A percentile compares a stretch with the other conserved stretches of the same genome.
These are phyloP conservation scores for Nibea coibor DNA, from an alignment of 2,113 vertebrate genomes.

Conservation along the genomic window DNA sequence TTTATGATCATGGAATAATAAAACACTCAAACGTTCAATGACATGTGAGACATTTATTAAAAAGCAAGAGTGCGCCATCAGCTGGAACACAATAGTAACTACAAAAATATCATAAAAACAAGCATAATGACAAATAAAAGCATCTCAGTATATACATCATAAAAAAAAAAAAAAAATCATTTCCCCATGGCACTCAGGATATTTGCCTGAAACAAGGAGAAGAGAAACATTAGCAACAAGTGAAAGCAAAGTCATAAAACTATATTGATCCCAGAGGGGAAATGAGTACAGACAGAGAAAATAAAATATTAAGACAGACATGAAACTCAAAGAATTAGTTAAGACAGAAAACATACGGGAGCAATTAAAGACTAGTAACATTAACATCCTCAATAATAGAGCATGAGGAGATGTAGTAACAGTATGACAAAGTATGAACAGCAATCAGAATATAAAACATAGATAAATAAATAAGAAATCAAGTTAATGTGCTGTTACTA, in stretches of 20 bases:
- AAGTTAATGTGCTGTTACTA: no score
- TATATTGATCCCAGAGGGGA: neutral
- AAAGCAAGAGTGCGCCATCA: slow-evolving; percentile 50
- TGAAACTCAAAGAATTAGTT: neutral
- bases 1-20: slow-evolving; percentile 17
- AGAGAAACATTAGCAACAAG: neutral
- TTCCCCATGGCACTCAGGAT: slow-evolving; percentile 81
- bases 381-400: no score
- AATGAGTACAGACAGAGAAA: neutral
- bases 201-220: slow-evolving; percentile 74
- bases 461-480: no score
- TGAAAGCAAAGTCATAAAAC: neutral
- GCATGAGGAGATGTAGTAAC: no score
- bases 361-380: neutral
- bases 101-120: slow-evolving; percentile 61
- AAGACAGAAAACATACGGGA: neutral
- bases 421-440: no score
- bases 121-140: neutral
- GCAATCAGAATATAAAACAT: no score
- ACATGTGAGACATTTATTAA: slow-evolving; percentile 53
- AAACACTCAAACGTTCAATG: slow-evolving; percentile 25
- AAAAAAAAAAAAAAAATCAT: slow-evolving; percentile 46
- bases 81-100: slow-evolving; percentile 35
- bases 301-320: neutral
- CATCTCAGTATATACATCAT: slow-evolving; percentile 32